Evolutionary conservation across 30 jellyfish, hydroid and myxozoan species (phyloP), one percentile per base, ranked within the genome.

Genomic region (Cassiopea andromeda): DNA sequence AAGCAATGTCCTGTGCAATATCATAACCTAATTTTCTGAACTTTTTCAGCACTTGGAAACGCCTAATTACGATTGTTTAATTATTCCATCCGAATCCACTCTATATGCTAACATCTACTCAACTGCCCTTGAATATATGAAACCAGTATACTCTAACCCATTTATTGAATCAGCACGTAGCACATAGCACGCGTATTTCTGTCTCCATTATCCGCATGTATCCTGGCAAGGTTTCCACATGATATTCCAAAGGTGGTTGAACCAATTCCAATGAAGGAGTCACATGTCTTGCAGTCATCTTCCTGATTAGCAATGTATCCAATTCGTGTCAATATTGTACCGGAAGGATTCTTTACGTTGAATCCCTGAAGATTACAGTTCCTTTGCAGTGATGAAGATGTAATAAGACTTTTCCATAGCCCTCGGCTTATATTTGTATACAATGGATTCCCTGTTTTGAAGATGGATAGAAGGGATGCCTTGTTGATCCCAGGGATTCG

Each of bases 341-440:
- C 49, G 1, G 45, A 58, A 48, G 48, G 74, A n/a, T 70, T 84
- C n/a, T 49, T 49, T 43, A 72, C 84, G 84, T 83, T 83, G 74
- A 83, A 83, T 9, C 91, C 91, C 46, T 83, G 84, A 7, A 84
- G 83, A 49, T 83, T 68, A 48, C 91, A 83, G 84, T 69, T 17
- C 1, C 73, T 2, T 75, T 83, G 91, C 48, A 83, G 45, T 2
- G 91, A 83, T 14, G 91, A 83, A 60, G 15, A 61, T 9, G 75
- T 16, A 13, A 66, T 38, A 8, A 83, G 60, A 9, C 75, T 47
- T 60, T 68, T 83, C 91, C 91, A 83, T 1, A 14, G 3, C 47
- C 14, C 19, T 6, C 84, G 46, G 45, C 91, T 48, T 5, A 67
- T 19, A 4, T 66, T 19, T 12, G 75, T 83, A 1, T 75, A 14